Base-by-base conservation (phyloP, 2,888 invertebrate genomes). In the Trichopria drosophilae region DNA sequence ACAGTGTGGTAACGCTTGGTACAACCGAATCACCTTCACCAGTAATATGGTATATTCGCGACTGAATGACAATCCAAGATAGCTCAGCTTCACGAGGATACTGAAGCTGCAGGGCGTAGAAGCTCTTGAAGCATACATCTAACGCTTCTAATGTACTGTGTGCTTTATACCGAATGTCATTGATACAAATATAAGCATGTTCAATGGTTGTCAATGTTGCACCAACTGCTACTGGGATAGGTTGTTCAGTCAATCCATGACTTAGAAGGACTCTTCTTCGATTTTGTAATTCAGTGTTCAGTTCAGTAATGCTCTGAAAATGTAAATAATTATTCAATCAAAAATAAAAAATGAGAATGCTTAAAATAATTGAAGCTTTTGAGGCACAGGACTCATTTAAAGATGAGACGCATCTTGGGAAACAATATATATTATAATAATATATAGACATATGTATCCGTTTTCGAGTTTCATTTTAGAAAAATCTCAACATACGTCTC, bases 1-100 rank as follows among this genome's bases (percentile, higher is more conserved):
- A 22, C 18, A 55, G 45, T 4, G 51, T 51, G 24, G 42, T 32
- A 24, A 48, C 44, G 19, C 20, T 35, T 2, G 49, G 55, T 12
- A 51, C 13, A 9, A 12, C 16, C 26, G 22, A 44, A 10, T 55
- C 55, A 23, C 13, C 46, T 34, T 47, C 47, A 2, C 50, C 45
- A 1, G 1, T 18, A 15, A 58, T 50, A 10, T 42, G 23, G 23
- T 55, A 58, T 2, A 58, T 31, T 15, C 49, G 45, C 12, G 23
- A 26, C 23, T 58, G 58, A 6, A 53, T 20, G n/a, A 58, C 34
- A n/a, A 53, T 40, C 53, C 51, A 58, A 4, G 53, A 29, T 4
- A 43, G 16, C 44, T 53, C 39, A 18, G 49, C 53, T 34, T 55
- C 53, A 9, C 46, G 34, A 9, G 58, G 53, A 31, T 42, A 58